Evolutionary conservation across 2,113 vertebrate genomes (phyloP).

Genomic region (Myrmecobius fasciatus): DNA sequence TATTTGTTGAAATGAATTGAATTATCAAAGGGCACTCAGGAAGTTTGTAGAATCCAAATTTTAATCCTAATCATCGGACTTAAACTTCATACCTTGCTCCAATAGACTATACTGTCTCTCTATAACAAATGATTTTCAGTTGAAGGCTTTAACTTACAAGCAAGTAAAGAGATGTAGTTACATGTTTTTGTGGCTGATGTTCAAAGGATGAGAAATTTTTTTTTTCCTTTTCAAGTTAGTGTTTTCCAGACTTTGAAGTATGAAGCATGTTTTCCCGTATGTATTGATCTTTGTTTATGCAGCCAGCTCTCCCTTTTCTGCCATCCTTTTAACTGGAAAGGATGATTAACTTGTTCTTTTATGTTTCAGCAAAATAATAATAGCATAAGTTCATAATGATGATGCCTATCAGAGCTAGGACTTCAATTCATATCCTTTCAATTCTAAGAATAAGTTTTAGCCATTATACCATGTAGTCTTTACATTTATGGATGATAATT

Average conservation of each 20-base stretch:
- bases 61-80: not conserved
- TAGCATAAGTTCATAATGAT: not conserved
- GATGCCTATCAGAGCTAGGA: not conserved
- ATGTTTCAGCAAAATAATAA: not conserved
- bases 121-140: not conserved
- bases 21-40: not conserved
- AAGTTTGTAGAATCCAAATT: not conserved
- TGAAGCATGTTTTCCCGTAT: not conserved
- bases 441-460: not conserved
- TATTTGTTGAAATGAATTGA: not conserved
- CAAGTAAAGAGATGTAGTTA: not conserved
- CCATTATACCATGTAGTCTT: not conserved
- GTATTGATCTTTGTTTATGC: not conserved
- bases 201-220: not conserved
- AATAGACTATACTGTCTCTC: not conserved
- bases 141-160: not conserved
- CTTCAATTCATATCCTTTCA: not conserved
- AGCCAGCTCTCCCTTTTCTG: not conserved
- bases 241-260: not conserved
- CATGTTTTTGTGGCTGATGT: not conserved
- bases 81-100: not conserved
- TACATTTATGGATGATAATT: not conserved
- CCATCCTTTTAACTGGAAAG: not conserved
- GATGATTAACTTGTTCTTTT: not conserved
- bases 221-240: not conserved